phyloP scores from a whole-genome alignment of 1,140 invertebrate genomes.

The Littorina saxatilis region DNA sequence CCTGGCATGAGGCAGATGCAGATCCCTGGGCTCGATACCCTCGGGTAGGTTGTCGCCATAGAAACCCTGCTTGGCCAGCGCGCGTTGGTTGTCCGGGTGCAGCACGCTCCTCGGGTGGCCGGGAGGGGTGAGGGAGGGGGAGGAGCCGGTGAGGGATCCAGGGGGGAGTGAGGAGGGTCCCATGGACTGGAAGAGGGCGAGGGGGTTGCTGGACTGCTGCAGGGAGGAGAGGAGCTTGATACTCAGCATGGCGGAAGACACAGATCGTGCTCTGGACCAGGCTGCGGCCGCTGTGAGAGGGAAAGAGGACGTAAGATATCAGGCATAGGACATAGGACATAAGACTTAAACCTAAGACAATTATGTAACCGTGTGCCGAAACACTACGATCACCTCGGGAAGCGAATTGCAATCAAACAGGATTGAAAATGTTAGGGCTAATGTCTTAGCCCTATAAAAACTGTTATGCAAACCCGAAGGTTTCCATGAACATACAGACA shows the following conservation, averaged over 20 bases:
- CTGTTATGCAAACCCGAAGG: too few species aligned
- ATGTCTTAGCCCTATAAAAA: too few species aligned
- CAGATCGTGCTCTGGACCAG: constrained; percentile 2
- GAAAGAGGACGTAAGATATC: background rate
- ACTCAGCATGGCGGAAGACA: constrained; percentile 27
- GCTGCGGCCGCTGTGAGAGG: constrained; percentile 5
- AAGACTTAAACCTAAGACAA: background rate
- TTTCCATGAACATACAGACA: too few species aligned
- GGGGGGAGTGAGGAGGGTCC: background rate
- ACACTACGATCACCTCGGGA: too few species aligned
- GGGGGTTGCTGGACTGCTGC: background rate
- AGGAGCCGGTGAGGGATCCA: background rate
- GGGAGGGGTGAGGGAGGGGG: constrained; percentile 14
- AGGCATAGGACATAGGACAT: too few species aligned
- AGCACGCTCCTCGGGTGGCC: constrained; percentile 15
- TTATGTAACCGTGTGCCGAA: too few species aligned
- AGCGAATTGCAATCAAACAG: too few species aligned
- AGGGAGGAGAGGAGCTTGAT: constrained; percentile 31
- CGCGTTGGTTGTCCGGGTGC: constrained; percentile 34
- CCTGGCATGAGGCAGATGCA: background rate
- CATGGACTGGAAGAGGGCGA: background rate
- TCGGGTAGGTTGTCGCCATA: constrained; percentile 34
- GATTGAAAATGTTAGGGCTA: too few species aligned
- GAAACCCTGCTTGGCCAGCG: constrained; percentile 33
- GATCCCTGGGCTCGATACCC: background rate